Evolutionary conservation across 2,797 vertebrate species (phyloP).

Genomic region (Ptychadena robeensis): DNA sequence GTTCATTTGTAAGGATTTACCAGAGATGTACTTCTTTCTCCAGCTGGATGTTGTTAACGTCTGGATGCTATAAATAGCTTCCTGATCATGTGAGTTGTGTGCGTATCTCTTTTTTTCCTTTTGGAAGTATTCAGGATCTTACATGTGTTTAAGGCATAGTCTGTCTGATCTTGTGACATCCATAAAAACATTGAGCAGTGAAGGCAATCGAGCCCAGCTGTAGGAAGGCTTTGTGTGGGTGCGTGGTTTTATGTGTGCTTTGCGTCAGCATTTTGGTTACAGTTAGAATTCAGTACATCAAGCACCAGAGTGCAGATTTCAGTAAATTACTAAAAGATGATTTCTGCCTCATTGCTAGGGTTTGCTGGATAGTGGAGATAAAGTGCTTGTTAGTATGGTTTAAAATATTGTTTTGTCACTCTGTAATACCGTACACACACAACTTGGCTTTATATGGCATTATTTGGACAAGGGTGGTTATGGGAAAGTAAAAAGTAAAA

Average conservation of each 20-base stretch:
- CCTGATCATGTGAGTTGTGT: constrained; percentile 29
- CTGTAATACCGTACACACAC: no score
- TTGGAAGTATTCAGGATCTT: constrained; percentile 18
- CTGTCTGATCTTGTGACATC: constrained; percentile 26
- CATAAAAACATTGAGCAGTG: constrained; percentile 1
- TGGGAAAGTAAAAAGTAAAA: no score
- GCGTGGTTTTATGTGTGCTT: neutral
- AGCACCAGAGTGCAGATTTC: no score
- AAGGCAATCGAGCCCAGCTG: constrained; percentile 8
- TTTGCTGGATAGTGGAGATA: no score
- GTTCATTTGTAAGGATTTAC: constrained; percentile 27
- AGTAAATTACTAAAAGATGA: no score
- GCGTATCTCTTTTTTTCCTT: constrained; percentile 8
- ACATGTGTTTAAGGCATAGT: constrained; percentile 1
- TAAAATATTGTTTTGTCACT: no score
- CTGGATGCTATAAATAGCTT: constrained; percentile 53
- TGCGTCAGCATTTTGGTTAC: neutral
- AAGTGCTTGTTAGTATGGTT: no score
- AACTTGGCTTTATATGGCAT: no score
- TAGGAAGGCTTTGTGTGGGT: neutral
- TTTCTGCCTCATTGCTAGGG: no score
- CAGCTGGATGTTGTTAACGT: constrained; percentile 48
- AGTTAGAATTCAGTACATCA: no score
- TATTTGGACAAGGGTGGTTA: no score
- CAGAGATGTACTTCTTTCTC: constrained; percentile 4